Evolutionary conservation across 2,888 invertebrate genomes (phyloP).

Genomic region (Sabellastarte sp.): DNA sequence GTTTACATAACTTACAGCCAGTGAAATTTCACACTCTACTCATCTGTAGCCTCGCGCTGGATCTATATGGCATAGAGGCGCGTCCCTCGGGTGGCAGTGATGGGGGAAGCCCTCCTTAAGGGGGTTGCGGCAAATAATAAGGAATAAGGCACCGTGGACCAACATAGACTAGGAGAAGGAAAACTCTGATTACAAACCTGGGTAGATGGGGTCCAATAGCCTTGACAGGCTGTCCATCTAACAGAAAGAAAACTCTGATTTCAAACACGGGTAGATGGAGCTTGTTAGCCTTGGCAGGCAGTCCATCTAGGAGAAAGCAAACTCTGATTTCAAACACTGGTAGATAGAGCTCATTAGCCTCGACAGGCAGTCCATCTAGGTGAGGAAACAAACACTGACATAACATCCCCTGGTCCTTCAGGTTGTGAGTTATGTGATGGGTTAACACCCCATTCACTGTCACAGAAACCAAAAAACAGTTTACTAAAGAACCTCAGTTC

Average conservation of each 20-base stretch:
- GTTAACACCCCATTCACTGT: slow-evolving; percentile 5
- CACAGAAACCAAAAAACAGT: not conserved
- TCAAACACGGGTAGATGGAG: slow-evolving; percentile 5
- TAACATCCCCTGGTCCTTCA: not conserved
- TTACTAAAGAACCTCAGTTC: too few relatives aligned
- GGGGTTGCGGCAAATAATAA: slow-evolving; percentile 2
- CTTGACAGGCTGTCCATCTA: slow-evolving; percentile 4
- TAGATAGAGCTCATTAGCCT: slow-evolving; percentile 3
- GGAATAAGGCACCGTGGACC: slow-evolving; percentile 4
- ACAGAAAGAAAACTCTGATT: slow-evolving; percentile 4
- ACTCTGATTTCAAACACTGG: slow-evolving; percentile 3
- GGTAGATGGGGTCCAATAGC: slow-evolving; percentile 2
- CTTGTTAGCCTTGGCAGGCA: slow-evolving; percentile 6
- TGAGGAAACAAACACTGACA: not conserved
- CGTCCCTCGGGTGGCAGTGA: slow-evolving; percentile 5
- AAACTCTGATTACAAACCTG: slow-evolving; percentile 1
- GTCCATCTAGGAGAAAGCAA: slow-evolving; percentile 5
- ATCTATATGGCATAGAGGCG: slow-evolving; percentile 2
- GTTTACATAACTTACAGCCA: too few relatives aligned
- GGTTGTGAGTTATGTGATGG: not conserved
- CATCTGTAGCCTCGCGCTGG: slow-evolving; percentile 7
- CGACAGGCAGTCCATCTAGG: slow-evolving; percentile 4
- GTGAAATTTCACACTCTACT: too few relatives aligned
- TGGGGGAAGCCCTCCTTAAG: slow-evolving; percentile 5
- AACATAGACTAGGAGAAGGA: slow-evolving; percentile 6